Evolutionary conservation across 2,113 vertebrate species (phyloP).

Genomic region (Phycodurus eques): DNA sequence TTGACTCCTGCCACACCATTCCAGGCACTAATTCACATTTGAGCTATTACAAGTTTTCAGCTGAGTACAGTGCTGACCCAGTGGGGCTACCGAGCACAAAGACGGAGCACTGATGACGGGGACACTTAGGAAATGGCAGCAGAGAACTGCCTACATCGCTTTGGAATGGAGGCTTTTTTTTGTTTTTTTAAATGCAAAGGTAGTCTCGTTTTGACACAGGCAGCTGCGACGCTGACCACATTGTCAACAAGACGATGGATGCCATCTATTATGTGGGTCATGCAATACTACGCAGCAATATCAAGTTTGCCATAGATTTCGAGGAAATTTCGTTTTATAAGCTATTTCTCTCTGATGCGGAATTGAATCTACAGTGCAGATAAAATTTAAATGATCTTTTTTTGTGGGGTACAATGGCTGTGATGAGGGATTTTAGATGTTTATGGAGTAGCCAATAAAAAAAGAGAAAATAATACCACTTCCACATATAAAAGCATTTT

Average conservation of each 20-base stretch:
- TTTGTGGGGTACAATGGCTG: too few relatives aligned
- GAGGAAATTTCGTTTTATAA: conserved; percentile 9
- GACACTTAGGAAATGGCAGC: conserved; percentile 70
- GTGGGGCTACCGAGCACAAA: conserved; percentile 64
- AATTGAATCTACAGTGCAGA: too few relatives aligned
- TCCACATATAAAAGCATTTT: too few relatives aligned
- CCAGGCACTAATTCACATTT: conserved; percentile 76
- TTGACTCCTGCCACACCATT: conserved; percentile 72
- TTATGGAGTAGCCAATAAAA: too few relatives aligned
- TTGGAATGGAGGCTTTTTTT: conserved; percentile 38
- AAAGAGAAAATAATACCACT: too few relatives aligned
- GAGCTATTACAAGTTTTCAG: conserved; percentile 76
- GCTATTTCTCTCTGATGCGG: conserved; percentile 17
- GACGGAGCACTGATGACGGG: conserved; percentile 53
- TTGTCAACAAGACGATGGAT: conserved; percentile 20
- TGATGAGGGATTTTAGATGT: too few relatives aligned
- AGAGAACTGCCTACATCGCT: conserved; percentile 50
- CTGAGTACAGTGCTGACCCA: conserved; percentile 63
- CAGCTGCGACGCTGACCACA: conserved; percentile 15
- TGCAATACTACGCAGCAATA: not conserved
- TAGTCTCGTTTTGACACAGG: conserved; percentile 21
- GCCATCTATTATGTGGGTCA: not conserved
- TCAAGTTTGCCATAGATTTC: not conserved
- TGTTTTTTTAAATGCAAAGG: conserved; percentile 5
- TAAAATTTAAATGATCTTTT: too few relatives aligned